Percentiles rank a stretch among this genome's conserved stretches.
These are phyloP conservation scores for Embidobia sp. DNA, from an alignment of 2,888 invertebrate genomes.

Conservation along the genomic window DNA sequence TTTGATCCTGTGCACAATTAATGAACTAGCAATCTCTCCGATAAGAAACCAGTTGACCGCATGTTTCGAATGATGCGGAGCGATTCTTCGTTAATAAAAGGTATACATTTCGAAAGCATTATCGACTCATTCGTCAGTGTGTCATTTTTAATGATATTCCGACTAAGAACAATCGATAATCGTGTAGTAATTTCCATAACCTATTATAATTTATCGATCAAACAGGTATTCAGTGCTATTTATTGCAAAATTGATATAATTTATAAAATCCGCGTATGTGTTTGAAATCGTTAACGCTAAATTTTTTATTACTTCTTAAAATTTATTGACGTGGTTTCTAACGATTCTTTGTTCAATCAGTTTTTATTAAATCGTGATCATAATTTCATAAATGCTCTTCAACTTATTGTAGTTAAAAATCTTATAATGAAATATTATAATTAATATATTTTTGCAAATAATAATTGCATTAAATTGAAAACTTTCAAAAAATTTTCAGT, in stretches of 20 bases:
- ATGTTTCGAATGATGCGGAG: conserved; percentile 59
- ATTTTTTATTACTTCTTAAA: too few species aligned
- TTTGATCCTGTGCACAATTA: conserved; percentile 71
- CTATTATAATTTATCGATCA: conserved; percentile 30
- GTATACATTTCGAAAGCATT: conserved; percentile 41
- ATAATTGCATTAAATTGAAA: too few species aligned
- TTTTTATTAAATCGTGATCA: too few species aligned
- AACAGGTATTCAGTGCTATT: conserved; percentile 33
- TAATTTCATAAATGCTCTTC: too few species aligned
- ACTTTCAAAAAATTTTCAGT: too few species aligned
- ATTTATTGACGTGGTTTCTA: too few species aligned
- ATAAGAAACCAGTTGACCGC: conserved; percentile 67
- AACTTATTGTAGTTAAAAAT: too few species aligned
- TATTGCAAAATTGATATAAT: not conserved
- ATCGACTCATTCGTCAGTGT: conserved; percentile 73
- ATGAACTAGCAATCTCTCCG: conserved; percentile 70
- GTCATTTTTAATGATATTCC: conserved; percentile 74
- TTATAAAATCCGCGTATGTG: too few species aligned
- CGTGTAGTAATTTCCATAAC: conserved; percentile 37
- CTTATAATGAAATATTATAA: too few species aligned
- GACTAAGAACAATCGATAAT: conserved; percentile 74
- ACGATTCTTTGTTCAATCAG: too few species aligned
- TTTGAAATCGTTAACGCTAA: too few species aligned
- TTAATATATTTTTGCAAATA: too few species aligned
- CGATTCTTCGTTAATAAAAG: conserved; percentile 52